Base-by-base conservation (phyloP, 1,140 invertebrate species). In the Camponotus floridanus region DNA sequence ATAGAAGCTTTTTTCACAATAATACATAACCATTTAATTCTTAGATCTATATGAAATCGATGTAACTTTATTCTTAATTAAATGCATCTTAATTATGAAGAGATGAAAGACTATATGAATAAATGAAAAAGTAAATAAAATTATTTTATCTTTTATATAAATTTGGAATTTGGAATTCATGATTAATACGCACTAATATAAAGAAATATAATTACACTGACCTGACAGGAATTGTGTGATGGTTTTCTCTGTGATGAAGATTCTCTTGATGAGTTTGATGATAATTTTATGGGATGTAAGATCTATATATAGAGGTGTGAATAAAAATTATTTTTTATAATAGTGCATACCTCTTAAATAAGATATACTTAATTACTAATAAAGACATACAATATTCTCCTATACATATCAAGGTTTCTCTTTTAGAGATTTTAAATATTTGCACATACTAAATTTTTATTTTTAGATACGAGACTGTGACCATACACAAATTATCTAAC, bases 211-310 rank as follows among this genome's bases (percentile, higher is more conserved):
- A 36, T 57, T 51, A 57, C 85, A 94, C 92, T 92, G 81, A 96
- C 96, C 94, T 96, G 95, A 95, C 96, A 96, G 91, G 96, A 96
- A 94, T 96, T 96, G 91, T 96, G 96, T 92, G 96, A 94, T 79
- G 96, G 96, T 94, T 96, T 96, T 89, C 96, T 94, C 91, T 95
- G 95, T 87, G 95, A 95, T 88, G 94, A 94, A 80, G 95, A 95
- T 84, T 96, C 96, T 93, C 96, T 94, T 78, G 96, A 96, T 87
- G 96, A 95, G 93, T 96, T 96, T 87, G 96, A 96, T 90, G 96
- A 95, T 91, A 96, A 94, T 94, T 96, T 96, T 95, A 96, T 95
- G 89, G 96, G 95, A 94, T 96, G 96, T 91, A 96, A 94, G 91
- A 96, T 96, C 95, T 95, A 84, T 80, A 84, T 80, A 85, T 51